Conservation (phyloP, 2,113 vertebrate genomes). For the Odontophorus gujanensis region DNA sequence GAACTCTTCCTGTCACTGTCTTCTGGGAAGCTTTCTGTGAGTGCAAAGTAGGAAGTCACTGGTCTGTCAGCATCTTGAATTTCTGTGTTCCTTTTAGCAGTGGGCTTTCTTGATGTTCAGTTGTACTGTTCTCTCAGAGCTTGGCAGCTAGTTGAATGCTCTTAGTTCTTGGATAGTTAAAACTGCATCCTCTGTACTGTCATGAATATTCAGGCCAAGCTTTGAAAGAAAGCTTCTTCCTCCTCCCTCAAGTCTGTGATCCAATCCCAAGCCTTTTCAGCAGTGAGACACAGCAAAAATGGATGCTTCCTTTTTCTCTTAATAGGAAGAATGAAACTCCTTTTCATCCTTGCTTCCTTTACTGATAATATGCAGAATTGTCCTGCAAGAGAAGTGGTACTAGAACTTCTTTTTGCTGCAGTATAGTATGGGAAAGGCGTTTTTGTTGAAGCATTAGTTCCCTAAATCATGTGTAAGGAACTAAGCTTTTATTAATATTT, state of each 20-base stretch:
- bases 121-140: background rate
- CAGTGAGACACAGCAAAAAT: background rate
- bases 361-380: background rate
- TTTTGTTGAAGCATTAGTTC: background rate
- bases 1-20: background rate
- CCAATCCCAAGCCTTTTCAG: background rate
- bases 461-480: background rate
- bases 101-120: background rate
- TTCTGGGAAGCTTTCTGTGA: background rate
- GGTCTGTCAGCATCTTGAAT: accelerated
- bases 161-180: background rate
- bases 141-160: background rate
- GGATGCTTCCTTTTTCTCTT: background rate
- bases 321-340: background rate
- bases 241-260: background rate
- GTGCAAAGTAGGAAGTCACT: background rate
- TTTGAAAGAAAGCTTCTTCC: background rate
- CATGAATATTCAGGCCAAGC: background rate
- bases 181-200: background rate
- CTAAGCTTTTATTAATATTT: background rate
- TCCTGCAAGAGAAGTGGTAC: background rate
- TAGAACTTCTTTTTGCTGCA: background rate
- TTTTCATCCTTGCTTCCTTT: background rate
- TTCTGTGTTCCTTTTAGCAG: background rate
- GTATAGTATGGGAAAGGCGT: background rate